Conservation (phyloP, 2,888 invertebrate species). For the Dermolepida albohirtum region DNA sequence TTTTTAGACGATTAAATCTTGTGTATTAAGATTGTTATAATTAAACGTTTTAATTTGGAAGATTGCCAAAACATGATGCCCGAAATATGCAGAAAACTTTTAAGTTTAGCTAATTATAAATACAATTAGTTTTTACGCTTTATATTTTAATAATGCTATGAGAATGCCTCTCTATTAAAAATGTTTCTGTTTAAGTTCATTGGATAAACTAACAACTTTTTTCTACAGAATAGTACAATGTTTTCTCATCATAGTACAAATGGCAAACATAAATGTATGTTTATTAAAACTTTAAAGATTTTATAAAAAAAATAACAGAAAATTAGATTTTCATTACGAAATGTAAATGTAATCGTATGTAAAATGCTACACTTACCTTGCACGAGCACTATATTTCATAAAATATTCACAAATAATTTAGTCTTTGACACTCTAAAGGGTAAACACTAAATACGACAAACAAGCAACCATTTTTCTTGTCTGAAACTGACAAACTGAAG, state of each 20-base stretch:
- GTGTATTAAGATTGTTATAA: slow-evolving; percentile 7
- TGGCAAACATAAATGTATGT: too few species aligned
- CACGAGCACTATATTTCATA: slow-evolving; percentile 23
- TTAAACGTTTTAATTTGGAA: slow-evolving; percentile 32
- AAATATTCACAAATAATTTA: slow-evolving; percentile 34
- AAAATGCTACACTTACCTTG: slow-evolving; percentile 25
- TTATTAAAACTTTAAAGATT: not conserved
- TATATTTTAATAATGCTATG: too few species aligned
- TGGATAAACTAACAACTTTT: too few species aligned
- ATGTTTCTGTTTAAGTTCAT: too few species aligned
- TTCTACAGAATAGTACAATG: too few species aligned
- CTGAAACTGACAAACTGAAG: slow-evolving; percentile 34
- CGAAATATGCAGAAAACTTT: slow-evolving; percentile 10
- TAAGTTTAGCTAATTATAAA: slow-evolving; percentile 25
- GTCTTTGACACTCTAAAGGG: slow-evolving; percentile 14
- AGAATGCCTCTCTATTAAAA: too few species aligned
- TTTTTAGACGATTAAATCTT: not conserved
- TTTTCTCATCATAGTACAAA: too few species aligned
- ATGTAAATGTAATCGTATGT: slow-evolving; percentile 6
- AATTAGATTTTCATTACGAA: not conserved
- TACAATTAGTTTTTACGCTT: slow-evolving; percentile 8
- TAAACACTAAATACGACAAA: slow-evolving; percentile 11
- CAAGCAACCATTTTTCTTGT: slow-evolving; percentile 32
- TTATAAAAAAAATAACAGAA: slow-evolving; percentile 19
- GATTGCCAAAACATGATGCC: slow-evolving; percentile 9